phyloP scores from a whole-genome alignment of 2,888 invertebrate species.

The Lamellibrachia satsuma region DNA sequence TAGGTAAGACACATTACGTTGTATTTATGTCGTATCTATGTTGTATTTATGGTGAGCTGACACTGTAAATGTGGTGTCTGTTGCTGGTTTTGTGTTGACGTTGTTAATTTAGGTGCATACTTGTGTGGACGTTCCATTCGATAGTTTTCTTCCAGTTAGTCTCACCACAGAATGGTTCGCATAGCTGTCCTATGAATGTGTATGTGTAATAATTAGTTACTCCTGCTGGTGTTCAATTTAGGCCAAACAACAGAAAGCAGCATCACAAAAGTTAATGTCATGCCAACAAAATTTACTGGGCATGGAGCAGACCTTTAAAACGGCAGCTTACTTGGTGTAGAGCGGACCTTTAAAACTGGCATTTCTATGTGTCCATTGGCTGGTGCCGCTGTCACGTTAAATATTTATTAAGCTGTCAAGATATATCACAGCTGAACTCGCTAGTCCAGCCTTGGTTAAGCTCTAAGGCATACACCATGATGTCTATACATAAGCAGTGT shows the following conservation, averaged over 20 bases:
- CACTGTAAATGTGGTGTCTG: neutral
- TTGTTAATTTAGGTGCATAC: neutral
- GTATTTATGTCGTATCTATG: neutral
- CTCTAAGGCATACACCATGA: neutral
- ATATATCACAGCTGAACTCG: neutral
- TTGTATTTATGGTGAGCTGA: neutral
- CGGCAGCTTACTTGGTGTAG: neutral
- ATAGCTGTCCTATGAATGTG: neutral
- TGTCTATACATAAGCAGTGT: neutral
- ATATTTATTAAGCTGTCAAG: conserved; percentile 6
- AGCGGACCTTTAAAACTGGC: neutral
- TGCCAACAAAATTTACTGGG: neutral
- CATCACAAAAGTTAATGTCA: neutral
- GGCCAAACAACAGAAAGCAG: neutral
- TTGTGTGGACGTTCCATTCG: neutral
- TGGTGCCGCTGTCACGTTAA: neutral
- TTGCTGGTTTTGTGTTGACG: neutral
- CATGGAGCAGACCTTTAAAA: neutral
- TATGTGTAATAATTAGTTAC: neutral
- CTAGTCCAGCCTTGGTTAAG: neutral
- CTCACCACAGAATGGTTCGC: neutral
- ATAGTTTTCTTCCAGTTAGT: conserved; percentile 4
- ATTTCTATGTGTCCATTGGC: neutral
- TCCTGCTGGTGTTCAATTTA: neutral
- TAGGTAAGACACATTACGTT: neutral